phyloP scores from a whole-genome alignment of 92 coral and sea anemone genomes.

The Pocillopora meandrina region DNA sequence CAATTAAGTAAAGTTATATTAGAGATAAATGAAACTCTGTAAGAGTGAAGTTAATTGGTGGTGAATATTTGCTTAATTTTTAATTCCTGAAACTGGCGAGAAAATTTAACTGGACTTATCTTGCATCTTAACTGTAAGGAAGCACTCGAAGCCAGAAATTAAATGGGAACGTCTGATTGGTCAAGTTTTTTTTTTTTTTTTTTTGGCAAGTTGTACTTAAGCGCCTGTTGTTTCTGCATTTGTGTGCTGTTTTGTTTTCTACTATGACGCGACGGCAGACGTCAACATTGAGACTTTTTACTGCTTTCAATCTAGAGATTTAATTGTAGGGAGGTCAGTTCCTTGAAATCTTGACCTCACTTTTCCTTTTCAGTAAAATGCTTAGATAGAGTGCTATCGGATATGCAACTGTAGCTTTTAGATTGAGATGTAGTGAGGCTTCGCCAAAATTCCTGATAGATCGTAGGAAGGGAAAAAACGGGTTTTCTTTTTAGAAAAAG shows the following conservation, averaged over 20 bases:
- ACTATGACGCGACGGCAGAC: background rate
- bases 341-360: too few species aligned
- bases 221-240: background rate
- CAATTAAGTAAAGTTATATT: slow-evolving; percentile 19
- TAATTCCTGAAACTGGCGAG: too few species aligned
- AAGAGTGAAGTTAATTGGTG: slow-evolving; percentile 7
- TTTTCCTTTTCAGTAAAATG: background rate
- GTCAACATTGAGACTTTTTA: slow-evolving; percentile 1
- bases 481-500: too few species aligned
- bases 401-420: too few species aligned
- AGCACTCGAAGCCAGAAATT: background rate
- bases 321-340: background rate
- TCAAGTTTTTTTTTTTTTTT: too few species aligned
- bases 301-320: background rate
- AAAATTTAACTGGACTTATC: too few species aligned
- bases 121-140: background rate
- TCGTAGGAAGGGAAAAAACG: too few species aligned
- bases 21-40: background rate
- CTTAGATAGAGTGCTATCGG: background rate
- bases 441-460: too few species aligned
- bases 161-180: background rate
- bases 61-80: too few species aligned
- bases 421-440: too few species aligned
- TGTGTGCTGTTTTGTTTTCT: background rate
- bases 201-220: background rate